phyloP scores from a whole-genome alignment of 1,140 invertebrate genomes.

The Campoletis sonorensis region DNA sequence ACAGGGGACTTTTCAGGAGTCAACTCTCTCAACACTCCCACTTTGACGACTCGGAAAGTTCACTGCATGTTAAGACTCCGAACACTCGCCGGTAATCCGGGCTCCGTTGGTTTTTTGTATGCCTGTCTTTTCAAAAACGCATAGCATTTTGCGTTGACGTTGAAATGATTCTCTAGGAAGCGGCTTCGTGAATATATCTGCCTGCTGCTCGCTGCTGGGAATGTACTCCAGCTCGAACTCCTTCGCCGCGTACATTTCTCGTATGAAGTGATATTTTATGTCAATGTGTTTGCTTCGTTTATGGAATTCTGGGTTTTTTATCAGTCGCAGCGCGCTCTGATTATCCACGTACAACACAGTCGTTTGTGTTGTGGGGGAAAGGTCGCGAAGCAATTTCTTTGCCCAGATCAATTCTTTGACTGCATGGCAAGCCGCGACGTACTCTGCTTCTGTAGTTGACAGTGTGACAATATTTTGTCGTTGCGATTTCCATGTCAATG shows the following conservation, averaged over 20 bases:
- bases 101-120: not conserved
- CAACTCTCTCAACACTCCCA: conserved; percentile 22
- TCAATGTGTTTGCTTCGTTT: conserved; percentile 29
- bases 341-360: not conserved
- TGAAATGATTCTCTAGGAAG: not conserved
- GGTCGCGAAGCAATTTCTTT: not conserved
- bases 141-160: not conserved
- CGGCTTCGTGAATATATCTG: conserved; percentile 30
- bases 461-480: conserved; percentile 47
- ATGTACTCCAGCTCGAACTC: conserved; percentile 18
- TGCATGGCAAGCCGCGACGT: not conserved
- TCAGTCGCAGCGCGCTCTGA: conserved; percentile 22
- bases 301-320: conserved; percentile 29
- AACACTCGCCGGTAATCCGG: not conserved
- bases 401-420: conserved; percentile 24
- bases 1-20: not conserved
- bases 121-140: not conserved
- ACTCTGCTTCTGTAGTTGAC: conserved; percentile 7
- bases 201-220: not conserved
- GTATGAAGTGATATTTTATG: conserved; percentile 29
- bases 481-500: conserved; percentile 50
- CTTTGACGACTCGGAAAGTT: conserved; percentile 4
- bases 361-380: not conserved
- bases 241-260: not conserved
- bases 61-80: not conserved